phyloP scores from a whole-genome alignment of 2,113 vertebrate species.

The Propithecus coquereli region DNA sequence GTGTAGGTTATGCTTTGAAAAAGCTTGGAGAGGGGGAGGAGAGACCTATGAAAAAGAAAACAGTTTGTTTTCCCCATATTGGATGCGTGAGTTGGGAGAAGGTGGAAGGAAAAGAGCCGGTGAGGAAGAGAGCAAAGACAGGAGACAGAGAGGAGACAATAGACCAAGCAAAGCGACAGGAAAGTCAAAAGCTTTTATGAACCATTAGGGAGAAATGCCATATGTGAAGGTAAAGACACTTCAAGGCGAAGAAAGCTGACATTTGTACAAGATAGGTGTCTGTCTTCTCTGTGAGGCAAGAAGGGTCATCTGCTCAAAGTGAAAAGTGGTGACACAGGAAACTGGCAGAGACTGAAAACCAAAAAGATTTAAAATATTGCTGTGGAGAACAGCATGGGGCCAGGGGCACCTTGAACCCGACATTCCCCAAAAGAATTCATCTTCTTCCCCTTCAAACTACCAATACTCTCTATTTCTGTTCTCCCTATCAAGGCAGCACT shows the following conservation, averaged over 20 bases:
- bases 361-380: not conserved
- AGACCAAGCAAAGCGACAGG: not conserved
- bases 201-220: not conserved
- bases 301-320: not conserved
- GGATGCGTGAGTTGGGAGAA: not conserved
- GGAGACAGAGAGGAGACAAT: not conserved
- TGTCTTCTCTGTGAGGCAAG: not conserved
- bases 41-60: not conserved
- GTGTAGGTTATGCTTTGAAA: conserved; percentile 1
- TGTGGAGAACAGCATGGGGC: not conserved
- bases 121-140: not conserved
- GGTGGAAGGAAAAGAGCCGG: not conserved
- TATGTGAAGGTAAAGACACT: not conserved
- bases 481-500: not conserved
- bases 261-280: not conserved
- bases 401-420: not conserved
- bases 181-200: not conserved
- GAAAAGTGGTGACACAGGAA: conserved; percentile 12
- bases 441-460: not conserved
- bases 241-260: not conserved
- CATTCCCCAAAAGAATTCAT: not conserved
- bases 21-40: not conserved
- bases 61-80: not conserved
- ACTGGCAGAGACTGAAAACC: not conserved
- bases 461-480: not conserved